phyloP scores from a whole-genome alignment of 1,140 invertebrate genomes.

The Leptopilina boulardi region DNA sequence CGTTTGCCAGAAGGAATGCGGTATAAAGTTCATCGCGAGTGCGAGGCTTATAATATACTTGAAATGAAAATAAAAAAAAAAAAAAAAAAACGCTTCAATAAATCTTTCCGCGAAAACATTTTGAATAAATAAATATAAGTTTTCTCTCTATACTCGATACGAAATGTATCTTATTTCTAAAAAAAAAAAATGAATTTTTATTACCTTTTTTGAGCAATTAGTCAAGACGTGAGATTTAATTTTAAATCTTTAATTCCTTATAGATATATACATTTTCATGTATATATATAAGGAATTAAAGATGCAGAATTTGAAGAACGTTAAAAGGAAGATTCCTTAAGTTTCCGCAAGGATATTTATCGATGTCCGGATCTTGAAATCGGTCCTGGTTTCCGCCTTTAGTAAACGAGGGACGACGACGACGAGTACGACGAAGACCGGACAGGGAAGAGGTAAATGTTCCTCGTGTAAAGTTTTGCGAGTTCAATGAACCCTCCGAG shows the following conservation, averaged over 20 bases:
- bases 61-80: too few relatives aligned
- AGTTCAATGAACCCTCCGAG: neutral
- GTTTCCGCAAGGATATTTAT: slow-evolving; percentile 1
- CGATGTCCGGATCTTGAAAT: slow-evolving; percentile 14
- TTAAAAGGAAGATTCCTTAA: slow-evolving; percentile 9
- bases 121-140: too few relatives aligned
- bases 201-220: neutral
- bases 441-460: slow-evolving; percentile 23
- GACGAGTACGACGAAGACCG: too few relatives aligned
- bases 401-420: neutral
- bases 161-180: too few relatives aligned
- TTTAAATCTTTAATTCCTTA: neutral
- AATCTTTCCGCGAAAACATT: too few relatives aligned
- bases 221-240: neutral
- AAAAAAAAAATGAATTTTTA: neutral
- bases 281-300: neutral
- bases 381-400: neutral
- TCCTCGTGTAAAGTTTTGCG: slow-evolving; percentile 17
- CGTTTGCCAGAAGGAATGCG: neutral
- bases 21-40: slow-evolving; percentile 2
- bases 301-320: slow-evolving; percentile 25
- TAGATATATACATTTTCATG: too few relatives aligned
- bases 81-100: too few relatives aligned
- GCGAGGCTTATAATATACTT: too few relatives aligned
- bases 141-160: too few relatives aligned